phyloP scores from a whole-genome alignment of 2,113 vertebrate genomes.

The Cephalopterus ornatus region DNA sequence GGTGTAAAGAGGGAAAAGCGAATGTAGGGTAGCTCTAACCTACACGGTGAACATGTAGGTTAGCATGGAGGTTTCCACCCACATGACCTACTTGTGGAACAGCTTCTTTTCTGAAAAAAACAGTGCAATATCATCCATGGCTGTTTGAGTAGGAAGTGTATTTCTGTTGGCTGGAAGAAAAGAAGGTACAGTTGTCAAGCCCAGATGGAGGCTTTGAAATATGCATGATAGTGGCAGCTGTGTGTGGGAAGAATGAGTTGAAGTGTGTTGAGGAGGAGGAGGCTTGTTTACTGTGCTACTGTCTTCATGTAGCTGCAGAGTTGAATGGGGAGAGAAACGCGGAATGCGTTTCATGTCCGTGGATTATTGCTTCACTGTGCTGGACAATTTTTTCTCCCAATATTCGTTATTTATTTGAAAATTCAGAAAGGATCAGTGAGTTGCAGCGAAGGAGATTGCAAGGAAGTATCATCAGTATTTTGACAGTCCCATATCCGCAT shows the following conservation, averaged over 20 bases:
- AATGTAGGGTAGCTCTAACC: not conserved
- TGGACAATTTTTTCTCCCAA: not conserved
- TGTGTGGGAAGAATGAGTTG: slow-evolving; percentile 77
- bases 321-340: slow-evolving; percentile 62
- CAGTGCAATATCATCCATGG: slow-evolving; percentile 34
- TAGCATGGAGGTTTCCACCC: slow-evolving; percentile 28
- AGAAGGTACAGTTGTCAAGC: slow-evolving; percentile 75
- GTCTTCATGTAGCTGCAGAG: slow-evolving; percentile 58
- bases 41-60: not conserved
- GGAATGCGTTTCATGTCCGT: not conserved
- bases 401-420: slow-evolving; percentile 8
- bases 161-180: slow-evolving; percentile 74
- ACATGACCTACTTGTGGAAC: slow-evolving; percentile 49
- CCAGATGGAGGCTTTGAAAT: slow-evolving; percentile 81
- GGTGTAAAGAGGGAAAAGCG: not conserved
- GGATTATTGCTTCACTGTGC: slow-evolving; percentile 15
- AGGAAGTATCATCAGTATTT: not conserved
- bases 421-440: not conserved
- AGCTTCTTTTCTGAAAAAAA: slow-evolving; percentile 63
- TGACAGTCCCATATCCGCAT: accelerated
- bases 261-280: slow-evolving; percentile 72
- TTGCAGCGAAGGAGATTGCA: not conserved
- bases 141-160: slow-evolving; percentile 71
- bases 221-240: slow-evolving; percentile 78
- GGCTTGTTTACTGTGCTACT: slow-evolving; percentile 62